A percentile compares a stretch with the other conserved stretches of the same genome.
Conservation (phyloP, 2,888 invertebrate species). For the Phrixothrix hirtus region DNA sequence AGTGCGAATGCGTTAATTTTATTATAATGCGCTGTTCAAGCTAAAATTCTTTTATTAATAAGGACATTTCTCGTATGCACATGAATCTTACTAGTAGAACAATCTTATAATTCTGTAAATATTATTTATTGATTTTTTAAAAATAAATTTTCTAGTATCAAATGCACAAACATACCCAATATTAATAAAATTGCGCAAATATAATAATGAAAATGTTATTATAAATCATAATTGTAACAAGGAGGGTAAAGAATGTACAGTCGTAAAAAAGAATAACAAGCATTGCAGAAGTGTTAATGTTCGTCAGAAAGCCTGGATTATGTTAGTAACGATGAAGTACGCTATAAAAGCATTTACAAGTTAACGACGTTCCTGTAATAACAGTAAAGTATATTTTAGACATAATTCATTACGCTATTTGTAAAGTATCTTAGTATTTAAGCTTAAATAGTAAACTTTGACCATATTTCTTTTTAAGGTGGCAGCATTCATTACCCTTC, state of each 20-base stretch:
- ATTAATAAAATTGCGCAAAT: too few species aligned
- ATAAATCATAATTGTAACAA: conserved; percentile 8
- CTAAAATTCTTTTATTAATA: too few species aligned
- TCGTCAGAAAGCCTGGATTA: conserved; percentile 28
- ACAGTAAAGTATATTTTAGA: conserved; percentile 38
- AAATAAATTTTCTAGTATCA: too few species aligned
- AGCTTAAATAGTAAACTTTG: conserved; percentile 27
- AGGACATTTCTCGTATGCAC: too few species aligned
- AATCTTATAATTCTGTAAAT: too few species aligned
- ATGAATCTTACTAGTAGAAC: too few species aligned
- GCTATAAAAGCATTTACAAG: conserved; percentile 40
- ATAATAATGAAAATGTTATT: too few species aligned
- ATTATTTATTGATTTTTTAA: too few species aligned
- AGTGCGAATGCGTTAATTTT: conserved; percentile 57
- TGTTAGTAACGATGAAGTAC: conserved; percentile 35
- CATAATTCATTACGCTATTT: conserved; percentile 41
- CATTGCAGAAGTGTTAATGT: conserved; percentile 20
- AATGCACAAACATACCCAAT: too few species aligned
- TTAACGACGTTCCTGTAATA: conserved; percentile 38
- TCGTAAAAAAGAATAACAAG: conserved; percentile 20
- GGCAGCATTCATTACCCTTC: conserved; percentile 17
- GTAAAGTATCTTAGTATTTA: conserved; percentile 39
- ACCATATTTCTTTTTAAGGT: conserved; percentile 14
- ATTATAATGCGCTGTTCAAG: too few species aligned
- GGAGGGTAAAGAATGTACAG: conserved; percentile 7